A percentile compares a stretch with the other conserved stretches of the same genome.
These are phyloP conservation scores for Chelon labrosus DNA, from an alignment of 2,797 vertebrate genomes.

Conservation along the genomic window DNA sequence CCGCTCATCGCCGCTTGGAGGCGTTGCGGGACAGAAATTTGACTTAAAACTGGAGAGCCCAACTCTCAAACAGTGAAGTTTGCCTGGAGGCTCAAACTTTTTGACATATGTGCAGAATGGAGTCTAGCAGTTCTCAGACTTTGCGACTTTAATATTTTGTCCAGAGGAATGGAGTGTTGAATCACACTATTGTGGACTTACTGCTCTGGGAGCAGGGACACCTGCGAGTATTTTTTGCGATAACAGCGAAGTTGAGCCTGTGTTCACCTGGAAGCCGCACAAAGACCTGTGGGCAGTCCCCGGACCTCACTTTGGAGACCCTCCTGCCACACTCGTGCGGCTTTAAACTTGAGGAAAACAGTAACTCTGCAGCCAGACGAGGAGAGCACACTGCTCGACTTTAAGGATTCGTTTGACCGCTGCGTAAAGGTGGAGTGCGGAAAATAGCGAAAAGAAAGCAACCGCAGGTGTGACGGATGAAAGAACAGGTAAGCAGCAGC, in stretches of 20 bases:
- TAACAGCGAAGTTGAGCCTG: not conserved
- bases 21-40: constrained; percentile 25
- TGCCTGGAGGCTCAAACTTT: constrained; percentile 15
- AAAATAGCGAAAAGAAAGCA: not conserved
- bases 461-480: constrained; percentile 73
- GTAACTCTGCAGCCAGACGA: constrained; percentile 3
- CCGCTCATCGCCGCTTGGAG: constrained; percentile 28
- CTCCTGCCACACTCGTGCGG: constrained; percentile 14
- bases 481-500: constrained; percentile 49
- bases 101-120: not conserved
- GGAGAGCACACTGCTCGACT: not conserved
- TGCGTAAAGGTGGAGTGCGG: constrained; percentile 27
- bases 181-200: not conserved
- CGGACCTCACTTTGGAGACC: constrained; percentile 48
- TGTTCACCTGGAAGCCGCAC: constrained; percentile 48
- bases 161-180: not conserved
- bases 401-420: not conserved
- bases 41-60: not conserved
- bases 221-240: not conserved
- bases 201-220: not conserved
- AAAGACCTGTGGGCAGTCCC: constrained; percentile 51
- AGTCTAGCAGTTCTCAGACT: too few species aligned
- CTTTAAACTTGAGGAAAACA: constrained; percentile 18
- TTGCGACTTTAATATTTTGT: not conserved
- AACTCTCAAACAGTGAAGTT: constrained; percentile 14